Conservation (phyloP, 1,140 invertebrate genomes). For the Drosophila triauraria region DNA sequence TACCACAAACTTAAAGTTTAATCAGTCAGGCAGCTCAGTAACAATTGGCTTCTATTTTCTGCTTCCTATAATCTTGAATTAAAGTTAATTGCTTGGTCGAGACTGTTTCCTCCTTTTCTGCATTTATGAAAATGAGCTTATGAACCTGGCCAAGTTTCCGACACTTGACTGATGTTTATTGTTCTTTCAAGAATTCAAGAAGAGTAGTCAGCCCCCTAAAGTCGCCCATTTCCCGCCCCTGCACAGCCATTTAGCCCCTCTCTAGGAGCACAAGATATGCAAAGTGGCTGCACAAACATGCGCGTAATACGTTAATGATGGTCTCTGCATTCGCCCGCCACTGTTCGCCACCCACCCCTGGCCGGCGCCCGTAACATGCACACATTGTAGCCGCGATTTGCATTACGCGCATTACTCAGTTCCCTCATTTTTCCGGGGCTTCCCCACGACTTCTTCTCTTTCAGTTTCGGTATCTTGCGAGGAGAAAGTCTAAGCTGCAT, state of each 20-base stretch:
- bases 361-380: slow-evolving; percentile 33
- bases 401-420: slow-evolving; percentile 78
- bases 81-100: slow-evolving; percentile 1
- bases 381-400: slow-evolving; percentile 77
- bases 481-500: slow-evolving; percentile 47
- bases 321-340: slow-evolving; percentile 16
- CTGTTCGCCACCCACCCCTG: neutral
- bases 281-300: slow-evolving; percentile 77
- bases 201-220: neutral
- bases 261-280: slow-evolving; percentile 55
- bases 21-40: neutral
- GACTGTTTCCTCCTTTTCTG: too few species aligned
- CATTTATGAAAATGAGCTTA: slow-evolving; percentile 24
- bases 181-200: slow-evolving; percentile 39
- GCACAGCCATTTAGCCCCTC: slow-evolving; percentile 9
- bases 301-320: slow-evolving; percentile 80
- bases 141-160: slow-evolving; percentile 35
- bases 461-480: slow-evolving; percentile 57
- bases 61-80: neutral
- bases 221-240: neutral
- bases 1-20: too few species aligned
- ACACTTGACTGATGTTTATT: slow-evolving; percentile 48
- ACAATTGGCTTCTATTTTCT: neutral
- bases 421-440: slow-evolving; percentile 49
- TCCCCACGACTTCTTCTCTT: slow-evolving; percentile 17